phyloP scores from a whole-genome alignment of 2,888 invertebrate species.

The Amphipyra berbera region DNA sequence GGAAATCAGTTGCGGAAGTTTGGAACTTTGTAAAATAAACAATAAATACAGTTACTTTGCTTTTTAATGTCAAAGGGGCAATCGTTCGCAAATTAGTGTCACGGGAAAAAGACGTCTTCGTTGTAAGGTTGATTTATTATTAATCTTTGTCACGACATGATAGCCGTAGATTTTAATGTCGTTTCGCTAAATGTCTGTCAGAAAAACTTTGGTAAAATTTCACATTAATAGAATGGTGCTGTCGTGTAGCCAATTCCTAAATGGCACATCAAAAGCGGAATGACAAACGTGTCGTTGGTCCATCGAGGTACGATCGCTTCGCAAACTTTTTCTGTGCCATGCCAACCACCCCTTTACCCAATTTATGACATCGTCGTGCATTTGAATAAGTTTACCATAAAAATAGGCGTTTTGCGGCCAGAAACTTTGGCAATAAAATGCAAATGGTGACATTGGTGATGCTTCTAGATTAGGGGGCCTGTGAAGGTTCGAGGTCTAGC shows the following conservation, averaged over 20 bases:
- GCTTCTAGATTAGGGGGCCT: slow-evolving; percentile 67
- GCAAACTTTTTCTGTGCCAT: slow-evolving; percentile 76
- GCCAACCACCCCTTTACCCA: slow-evolving; percentile 82
- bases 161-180: slow-evolving; percentile 36
- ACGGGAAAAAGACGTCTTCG: slow-evolving; percentile 22
- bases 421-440: slow-evolving; percentile 89
- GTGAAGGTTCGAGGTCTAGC: slow-evolving; percentile 39
- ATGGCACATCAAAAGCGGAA: slow-evolving; percentile 46
- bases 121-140: slow-evolving; percentile 46
- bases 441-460: slow-evolving; percentile 84
- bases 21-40: slow-evolving; percentile 23
- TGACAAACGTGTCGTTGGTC: slow-evolving; percentile 56
- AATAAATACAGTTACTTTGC: slow-evolving; percentile 25
- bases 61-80: slow-evolving; percentile 29
- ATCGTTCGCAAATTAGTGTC: slow-evolving; percentile 43
- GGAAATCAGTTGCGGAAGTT: slow-evolving; percentile 10
- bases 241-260: slow-evolving; percentile 45
- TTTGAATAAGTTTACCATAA: slow-evolving; percentile 89
- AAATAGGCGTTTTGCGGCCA: slow-evolving; percentile 86
- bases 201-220: slow-evolving; percentile 26
- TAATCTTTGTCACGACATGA: slow-evolving; percentile 49
- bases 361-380: slow-evolving; percentile 86
- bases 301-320: slow-evolving; percentile 54
- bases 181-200: slow-evolving; percentile 22
- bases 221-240: slow-evolving; percentile 33